Percentiles rank a stretch among this genome's conserved stretches.
phyloP scores from a whole-genome alignment of 2,797 vertebrate species.

The Fundulus diaphanus region DNA sequence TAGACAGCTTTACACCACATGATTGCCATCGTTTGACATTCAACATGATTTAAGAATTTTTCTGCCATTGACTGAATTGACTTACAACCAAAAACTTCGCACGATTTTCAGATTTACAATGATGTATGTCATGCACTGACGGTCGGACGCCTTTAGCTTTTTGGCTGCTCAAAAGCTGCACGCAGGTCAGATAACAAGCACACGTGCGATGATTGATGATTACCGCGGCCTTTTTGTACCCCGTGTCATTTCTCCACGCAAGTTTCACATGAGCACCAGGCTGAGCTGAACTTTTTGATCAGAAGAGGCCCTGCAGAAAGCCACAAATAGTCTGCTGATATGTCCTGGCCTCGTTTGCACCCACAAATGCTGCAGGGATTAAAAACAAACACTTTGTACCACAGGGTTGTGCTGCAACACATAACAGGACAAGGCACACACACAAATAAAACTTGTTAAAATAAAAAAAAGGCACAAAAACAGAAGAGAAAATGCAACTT shows the following conservation, averaged over 20 bases:
- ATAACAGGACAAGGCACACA: neutral
- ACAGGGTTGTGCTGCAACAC: no score
- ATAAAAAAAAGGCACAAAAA: neutral
- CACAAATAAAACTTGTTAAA: neutral
- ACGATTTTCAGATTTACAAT: neutral
- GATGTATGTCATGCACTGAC: no score
- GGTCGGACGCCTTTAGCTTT: no score
- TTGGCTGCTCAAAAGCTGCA: neutral
- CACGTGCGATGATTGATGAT: neutral
- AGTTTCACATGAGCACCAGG: conserved; percentile 33
- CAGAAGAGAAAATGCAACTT: neutral
- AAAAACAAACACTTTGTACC: neutral
- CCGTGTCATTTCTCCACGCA: neutral
- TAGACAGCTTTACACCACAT: neutral
- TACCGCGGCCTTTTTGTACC: neutral
- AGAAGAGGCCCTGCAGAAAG: conserved; percentile 13
- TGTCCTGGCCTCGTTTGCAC: conserved; percentile 6
- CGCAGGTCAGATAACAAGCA: neutral
- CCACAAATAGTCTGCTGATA: conserved; percentile 42
- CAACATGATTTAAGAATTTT: neutral
- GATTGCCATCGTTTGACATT: neutral
- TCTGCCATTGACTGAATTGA: neutral
- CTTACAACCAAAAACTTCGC: neutral
- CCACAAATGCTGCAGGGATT: conserved; percentile 10
- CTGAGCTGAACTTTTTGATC: conserved; percentile 11